Evolutionary conservation across 2,113 vertebrate genomes (phyloP).

Genomic region (Miniopterus natalensis): DNA sequence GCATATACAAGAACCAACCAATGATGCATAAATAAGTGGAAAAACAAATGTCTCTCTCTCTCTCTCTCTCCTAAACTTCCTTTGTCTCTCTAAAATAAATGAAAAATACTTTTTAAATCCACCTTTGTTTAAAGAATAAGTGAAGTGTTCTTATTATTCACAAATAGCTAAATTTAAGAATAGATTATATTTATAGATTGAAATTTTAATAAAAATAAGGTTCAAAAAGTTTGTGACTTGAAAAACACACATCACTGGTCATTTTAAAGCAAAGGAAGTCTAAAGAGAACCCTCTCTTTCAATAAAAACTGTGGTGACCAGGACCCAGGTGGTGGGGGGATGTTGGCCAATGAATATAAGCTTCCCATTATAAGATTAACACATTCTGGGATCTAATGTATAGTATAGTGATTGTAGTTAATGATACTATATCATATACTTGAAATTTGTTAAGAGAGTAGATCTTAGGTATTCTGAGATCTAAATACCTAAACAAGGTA

Average conservation of each 20-base stretch:
- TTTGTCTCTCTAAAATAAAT: too few relatives aligned
- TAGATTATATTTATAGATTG: background rate
- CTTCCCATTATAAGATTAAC: background rate
- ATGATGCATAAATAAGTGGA: too few relatives aligned
- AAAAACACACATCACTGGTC: background rate
- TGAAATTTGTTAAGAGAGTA: background rate
- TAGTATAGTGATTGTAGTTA: background rate
- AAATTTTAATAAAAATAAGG: background rate
- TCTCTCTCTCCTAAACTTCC: too few relatives aligned
- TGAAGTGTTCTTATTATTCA: background rate
- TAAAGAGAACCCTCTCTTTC: background rate
- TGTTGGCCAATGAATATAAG: background rate
- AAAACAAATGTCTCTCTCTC: too few relatives aligned
- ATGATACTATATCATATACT: background rate
- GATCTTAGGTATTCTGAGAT: background rate
- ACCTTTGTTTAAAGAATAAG: background rate
- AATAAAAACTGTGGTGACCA: background rate
- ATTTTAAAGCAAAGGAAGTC: background rate
- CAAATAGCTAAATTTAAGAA: background rate
- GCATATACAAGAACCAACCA: too few relatives aligned
- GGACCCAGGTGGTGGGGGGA: too few relatives aligned
- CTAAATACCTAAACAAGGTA: background rate
- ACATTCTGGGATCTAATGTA: background rate
- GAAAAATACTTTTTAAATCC: background rate
- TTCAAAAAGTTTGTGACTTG: background rate